Conservation (phyloP, 2,113 vertebrate genomes). For the Dromaius novaehollandiae region DNA sequence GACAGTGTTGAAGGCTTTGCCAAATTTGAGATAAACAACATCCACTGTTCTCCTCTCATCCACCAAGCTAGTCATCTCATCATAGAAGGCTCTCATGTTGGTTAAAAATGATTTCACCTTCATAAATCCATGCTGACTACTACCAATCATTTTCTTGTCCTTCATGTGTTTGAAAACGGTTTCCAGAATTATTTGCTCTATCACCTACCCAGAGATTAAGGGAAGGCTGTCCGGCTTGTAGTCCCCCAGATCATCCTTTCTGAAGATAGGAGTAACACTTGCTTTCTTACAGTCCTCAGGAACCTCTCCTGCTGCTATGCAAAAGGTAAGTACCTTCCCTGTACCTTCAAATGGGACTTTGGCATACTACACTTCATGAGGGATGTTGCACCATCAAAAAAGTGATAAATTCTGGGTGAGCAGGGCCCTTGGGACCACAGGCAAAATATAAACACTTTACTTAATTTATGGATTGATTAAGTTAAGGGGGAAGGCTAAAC, state of each 20-base stretch:
- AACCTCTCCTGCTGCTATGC: neutral
- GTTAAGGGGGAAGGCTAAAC: neutral
- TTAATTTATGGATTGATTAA: neutral
- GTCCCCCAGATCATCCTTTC: neutral
- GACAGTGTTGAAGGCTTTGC: neutral
- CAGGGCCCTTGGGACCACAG: neutral
- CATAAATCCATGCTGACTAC: too few relatives aligned
- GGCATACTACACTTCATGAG: neutral
- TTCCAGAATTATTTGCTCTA: neutral
- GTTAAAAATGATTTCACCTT: too few relatives aligned
- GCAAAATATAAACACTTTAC: neutral
- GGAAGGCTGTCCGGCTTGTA: neutral
- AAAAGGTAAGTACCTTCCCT: neutral
- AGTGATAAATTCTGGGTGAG: neutral
- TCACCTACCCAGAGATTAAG: neutral
- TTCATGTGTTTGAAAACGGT: neutral
- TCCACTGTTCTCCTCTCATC: too few relatives aligned
- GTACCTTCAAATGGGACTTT: neutral
- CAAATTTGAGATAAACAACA: neutral
- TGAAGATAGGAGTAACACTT: neutral
- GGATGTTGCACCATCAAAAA: neutral
- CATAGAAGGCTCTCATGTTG: too few relatives aligned
- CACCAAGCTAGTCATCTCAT: too few relatives aligned
- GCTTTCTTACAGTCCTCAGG: neutral
- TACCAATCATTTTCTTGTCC: too few relatives aligned